Conservation (phyloP, 2,888 invertebrate genomes). For the Matsumyia berberina region DNA sequence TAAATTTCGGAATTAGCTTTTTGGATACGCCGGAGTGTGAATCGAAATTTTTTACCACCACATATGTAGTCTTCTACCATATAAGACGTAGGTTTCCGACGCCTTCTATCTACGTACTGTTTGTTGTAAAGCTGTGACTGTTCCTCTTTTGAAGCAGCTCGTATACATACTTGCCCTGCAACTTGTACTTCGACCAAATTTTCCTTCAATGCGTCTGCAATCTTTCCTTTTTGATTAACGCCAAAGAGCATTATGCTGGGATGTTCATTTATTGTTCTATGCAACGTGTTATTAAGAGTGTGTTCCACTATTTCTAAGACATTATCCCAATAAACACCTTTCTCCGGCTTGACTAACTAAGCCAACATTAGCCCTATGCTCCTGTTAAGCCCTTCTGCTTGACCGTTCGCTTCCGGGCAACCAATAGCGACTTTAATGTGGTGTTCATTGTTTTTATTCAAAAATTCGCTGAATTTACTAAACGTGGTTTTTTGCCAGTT, state of each 20-base stretch:
- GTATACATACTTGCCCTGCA: constrained; percentile 3
- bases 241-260: constrained; percentile 69
- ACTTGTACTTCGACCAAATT: constrained; percentile 23
- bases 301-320: constrained; percentile 53
- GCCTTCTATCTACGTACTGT: constrained; percentile 2
- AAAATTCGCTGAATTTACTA: neutral
- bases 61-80: constrained; percentile 21
- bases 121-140: constrained; percentile 27
- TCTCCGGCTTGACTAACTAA: constrained; percentile 28
- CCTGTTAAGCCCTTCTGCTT: constrained; percentile 2
- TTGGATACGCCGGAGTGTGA: neutral
- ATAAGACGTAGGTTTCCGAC: constrained; percentile 1
- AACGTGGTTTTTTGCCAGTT: no score
- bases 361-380: constrained; percentile 63
- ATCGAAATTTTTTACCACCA: constrained; percentile 40
- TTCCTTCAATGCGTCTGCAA: constrained; percentile 48
- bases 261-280: constrained; percentile 43
- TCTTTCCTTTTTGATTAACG: constrained; percentile 49
- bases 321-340: neutral
- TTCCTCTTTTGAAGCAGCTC: constrained; percentile 45
- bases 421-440: no score
- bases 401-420: neutral
- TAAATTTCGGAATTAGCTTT: neutral
- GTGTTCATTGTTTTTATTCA: no score
- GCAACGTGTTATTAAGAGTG: constrained; percentile 28